Percentiles rank a stretch among this genome's conserved stretches.
These are phyloP conservation scores for Melanotaenia duboulayi DNA, from an alignment of 2,113 vertebrate species.

Conservation along the genomic window DNA sequence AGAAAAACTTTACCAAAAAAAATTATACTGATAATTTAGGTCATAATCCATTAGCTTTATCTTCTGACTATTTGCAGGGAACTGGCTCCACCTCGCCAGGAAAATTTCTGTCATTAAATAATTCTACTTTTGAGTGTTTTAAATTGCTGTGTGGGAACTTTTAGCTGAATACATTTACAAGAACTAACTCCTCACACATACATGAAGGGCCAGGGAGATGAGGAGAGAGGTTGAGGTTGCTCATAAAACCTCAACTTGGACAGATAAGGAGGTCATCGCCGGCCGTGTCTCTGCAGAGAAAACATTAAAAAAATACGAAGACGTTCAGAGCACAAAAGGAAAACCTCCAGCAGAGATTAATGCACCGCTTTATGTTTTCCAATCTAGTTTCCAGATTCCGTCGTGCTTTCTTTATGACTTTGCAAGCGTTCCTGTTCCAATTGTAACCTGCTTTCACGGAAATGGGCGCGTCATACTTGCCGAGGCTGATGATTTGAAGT, in stretches of 20 bases:
- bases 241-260: constrained; percentile 47
- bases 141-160: no score
- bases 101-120: no score
- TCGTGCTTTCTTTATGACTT: constrained; percentile 66
- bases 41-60: no score
- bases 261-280: constrained; percentile 61
- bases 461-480: constrained; percentile 73
- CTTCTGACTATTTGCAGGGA: no score
- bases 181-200: constrained; percentile 21
- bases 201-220: constrained; percentile 33
- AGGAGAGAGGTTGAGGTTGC: constrained; percentile 30
- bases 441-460: constrained; percentile 74
- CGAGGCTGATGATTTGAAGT: constrained; percentile 61
- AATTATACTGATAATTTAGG: no score
- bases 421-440: constrained; percentile 75
- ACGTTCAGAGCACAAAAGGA: constrained; percentile 56
- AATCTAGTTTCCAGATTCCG: constrained; percentile 82
- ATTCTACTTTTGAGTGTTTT: no score
- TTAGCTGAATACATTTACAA: background rate
- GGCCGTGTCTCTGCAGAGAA: background rate
- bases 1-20: no score
- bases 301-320: background rate
- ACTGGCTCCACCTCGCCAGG: no score
- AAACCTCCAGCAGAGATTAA: constrained; percentile 80
- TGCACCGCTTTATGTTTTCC: constrained; percentile 70